phyloP scores from a whole-genome alignment of 2,797 vertebrate species.

The Pangasius djambal region DNA sequence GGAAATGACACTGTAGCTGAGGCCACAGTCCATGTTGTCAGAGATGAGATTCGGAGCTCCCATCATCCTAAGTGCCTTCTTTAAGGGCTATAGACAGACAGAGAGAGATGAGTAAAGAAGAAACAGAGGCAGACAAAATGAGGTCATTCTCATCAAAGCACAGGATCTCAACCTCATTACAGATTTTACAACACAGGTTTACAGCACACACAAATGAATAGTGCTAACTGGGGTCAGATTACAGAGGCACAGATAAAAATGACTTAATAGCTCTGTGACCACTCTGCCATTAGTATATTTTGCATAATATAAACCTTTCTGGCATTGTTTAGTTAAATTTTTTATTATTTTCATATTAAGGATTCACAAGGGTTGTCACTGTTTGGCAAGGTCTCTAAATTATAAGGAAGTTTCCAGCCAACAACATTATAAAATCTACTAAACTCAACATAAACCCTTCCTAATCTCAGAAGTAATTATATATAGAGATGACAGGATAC shows the following conservation, averaged over 20 bases:
- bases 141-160: conserved; percentile 36
- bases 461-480: not conserved
- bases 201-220: conserved; percentile 11
- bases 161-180: conserved; percentile 39
- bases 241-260: not conserved
- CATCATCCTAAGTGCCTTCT: conserved; percentile 99
- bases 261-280: not conserved
- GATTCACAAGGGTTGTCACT: not conserved
- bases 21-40: conserved; percentile 97
- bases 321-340: not conserved
- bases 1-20: conserved; percentile 98
- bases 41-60: conserved; percentile 96
- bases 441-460: not conserved
- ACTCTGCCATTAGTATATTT: not conserved
- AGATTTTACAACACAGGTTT: conserved; percentile 19
- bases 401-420: not conserved
- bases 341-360: not conserved
- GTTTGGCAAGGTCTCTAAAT: not conserved
- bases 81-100: conserved; percentile 85
- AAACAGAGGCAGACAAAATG: conserved; percentile 37
- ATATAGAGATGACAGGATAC: not conserved
- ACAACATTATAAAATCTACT: not conserved
- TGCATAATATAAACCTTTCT: not conserved
- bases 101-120: conserved; percentile 16
- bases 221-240: not conserved